These are phyloP conservation scores for Stichodactyla mertensii DNA, from an alignment of 64 coral and sea anemone species.

Conservation along the genomic window DNA sequence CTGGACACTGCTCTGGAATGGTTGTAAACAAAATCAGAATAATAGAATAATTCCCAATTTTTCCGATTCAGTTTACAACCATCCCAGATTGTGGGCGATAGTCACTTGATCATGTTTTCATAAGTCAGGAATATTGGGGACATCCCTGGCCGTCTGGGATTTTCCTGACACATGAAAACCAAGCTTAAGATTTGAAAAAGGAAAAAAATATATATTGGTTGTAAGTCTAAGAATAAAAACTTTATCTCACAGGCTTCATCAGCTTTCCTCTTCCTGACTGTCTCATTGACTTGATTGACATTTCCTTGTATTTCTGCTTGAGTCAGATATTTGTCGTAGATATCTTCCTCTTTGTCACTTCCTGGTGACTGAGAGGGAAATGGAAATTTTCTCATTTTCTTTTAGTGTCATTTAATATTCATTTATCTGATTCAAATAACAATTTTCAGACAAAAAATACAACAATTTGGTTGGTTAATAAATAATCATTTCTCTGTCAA, in stretches of 20 bases:
- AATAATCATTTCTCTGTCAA: no score
- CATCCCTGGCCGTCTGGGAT: no score
- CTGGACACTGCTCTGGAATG: no score
- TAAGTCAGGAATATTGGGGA: no score
- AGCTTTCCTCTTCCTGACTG: slow-evolving; percentile 55
- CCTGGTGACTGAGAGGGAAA: slow-evolving; percentile 58
- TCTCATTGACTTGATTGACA: slow-evolving; percentile 84
- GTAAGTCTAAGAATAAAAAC: not conserved
- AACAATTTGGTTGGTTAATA: no score
- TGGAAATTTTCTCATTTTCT: not conserved
- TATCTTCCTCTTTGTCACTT: slow-evolving; percentile 70
- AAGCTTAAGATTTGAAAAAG: not conserved
- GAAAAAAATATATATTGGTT: not conserved
- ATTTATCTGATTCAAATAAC: not conserved
- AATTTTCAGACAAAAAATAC: no score
- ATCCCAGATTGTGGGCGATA: no score
- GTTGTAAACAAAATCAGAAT: no score
- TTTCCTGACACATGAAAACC: not conserved
- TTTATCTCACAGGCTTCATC: slow-evolving; percentile 59
- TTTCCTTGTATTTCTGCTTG: slow-evolving; percentile 99
- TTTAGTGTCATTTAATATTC: not conserved
- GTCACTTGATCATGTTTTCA: no score
- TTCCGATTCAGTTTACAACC: no score
- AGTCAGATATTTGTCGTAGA: slow-evolving; percentile 90
- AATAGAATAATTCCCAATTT: no score